Percentiles rank a stretch among this genome's conserved stretches.
Conservation (phyloP, 2,888 invertebrate genomes). For the Meiosimyza decipiens region DNA sequence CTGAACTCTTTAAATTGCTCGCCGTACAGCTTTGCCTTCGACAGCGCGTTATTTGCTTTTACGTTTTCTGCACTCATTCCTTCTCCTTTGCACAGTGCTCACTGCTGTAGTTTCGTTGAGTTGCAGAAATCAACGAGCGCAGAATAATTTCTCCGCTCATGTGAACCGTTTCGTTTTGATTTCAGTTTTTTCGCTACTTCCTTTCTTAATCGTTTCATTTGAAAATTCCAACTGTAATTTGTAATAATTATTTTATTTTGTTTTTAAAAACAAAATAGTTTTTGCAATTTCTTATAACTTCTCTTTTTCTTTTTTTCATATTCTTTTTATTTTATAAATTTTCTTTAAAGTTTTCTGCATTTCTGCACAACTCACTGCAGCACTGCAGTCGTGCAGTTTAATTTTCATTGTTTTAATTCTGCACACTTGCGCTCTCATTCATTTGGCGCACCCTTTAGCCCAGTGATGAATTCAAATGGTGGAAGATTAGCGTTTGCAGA, state of each 20-base stretch:
- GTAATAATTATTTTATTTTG: neutral
- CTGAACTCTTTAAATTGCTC: constrained; percentile 49
- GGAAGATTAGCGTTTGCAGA: no score
- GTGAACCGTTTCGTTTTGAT: neutral
- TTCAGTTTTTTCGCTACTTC: neutral
- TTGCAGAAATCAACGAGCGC: constrained; percentile 25
- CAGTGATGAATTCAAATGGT: no score
- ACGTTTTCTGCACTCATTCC: constrained; percentile 26
- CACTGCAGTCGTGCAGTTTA: no score
- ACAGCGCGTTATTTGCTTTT: constrained; percentile 29
- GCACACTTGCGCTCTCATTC: no score
- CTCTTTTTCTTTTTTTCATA: constrained; percentile 32
- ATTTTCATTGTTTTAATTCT: no score
- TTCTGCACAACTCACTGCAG: constrained; percentile 19
- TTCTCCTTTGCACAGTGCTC: constrained; percentile 21
- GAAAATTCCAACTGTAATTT: neutral
- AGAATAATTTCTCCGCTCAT: constrained; percentile 18
- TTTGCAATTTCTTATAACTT: constrained; percentile 16
- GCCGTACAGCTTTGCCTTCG: constrained; percentile 46
- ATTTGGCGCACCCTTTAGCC: no score
- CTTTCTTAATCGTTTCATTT: constrained; percentile 1
- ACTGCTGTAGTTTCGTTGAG: constrained; percentile 35
- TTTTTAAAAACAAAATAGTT: neutral
- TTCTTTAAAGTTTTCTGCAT: constrained; percentile 20
- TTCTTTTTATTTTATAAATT: no score